Conservation (phyloP, 2,797 vertebrate genomes). For the Mormyrops boulengeri region DNA sequence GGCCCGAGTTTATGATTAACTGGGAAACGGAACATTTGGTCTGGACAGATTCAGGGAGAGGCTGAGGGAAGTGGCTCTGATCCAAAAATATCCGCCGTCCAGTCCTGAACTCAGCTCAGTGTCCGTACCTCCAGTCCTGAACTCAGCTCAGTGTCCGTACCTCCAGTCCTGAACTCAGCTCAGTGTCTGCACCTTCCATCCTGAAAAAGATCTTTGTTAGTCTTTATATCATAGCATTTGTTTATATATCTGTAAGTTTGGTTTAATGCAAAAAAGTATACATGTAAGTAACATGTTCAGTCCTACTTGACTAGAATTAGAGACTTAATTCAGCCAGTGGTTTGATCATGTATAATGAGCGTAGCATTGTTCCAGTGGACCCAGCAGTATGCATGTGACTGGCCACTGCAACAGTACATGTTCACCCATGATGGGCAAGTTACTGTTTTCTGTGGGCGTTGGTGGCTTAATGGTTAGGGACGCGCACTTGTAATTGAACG, state of each 20-base stretch:
- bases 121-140: not conserved
- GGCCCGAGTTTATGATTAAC: slow-evolving; percentile 64
- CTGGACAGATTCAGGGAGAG: not conserved
- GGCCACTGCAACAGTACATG: not conserved
- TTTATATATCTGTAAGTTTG: not conserved
- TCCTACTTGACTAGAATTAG: not conserved
- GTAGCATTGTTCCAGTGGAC: not conserved
- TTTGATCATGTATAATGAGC: not conserved
- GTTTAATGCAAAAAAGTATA: not conserved
- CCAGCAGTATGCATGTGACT: not conserved
- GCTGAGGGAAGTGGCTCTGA: not conserved
- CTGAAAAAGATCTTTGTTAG: not conserved
- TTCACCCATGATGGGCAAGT: not conserved
- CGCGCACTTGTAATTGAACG: too few species aligned
- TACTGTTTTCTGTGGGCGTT: too few species aligned
- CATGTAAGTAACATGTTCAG: not conserved
- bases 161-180: not conserved
- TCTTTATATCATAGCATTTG: not conserved
- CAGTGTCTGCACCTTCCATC: not conserved
- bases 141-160: not conserved
- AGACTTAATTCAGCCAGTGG: not conserved
- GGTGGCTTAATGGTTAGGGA: too few species aligned
- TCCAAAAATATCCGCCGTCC: not conserved
- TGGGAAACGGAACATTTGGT: not conserved
- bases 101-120: not conserved